phyloP scores from a whole-genome alignment of 2,888 invertebrate species.

The Stenurella melanura region DNA sequence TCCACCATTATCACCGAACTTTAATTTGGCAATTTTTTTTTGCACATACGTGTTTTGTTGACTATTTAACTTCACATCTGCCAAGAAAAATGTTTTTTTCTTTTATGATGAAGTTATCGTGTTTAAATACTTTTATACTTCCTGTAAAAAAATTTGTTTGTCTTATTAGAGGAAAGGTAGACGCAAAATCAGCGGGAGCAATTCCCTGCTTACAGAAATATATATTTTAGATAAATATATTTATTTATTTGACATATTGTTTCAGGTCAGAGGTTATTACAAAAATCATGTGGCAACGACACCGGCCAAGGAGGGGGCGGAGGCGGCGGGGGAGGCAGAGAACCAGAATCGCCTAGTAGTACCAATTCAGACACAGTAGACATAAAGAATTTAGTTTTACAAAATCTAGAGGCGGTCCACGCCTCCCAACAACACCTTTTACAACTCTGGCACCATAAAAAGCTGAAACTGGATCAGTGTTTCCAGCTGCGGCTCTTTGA shows the following conservation, averaged over 20 bases:
- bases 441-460: conserved; percentile 96
- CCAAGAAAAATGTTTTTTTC: no score
- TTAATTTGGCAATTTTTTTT: no score
- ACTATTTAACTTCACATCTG: no score
- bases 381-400: conserved; percentile 82
- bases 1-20: no score
- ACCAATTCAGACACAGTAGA: conserved; percentile 78
- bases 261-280: conserved; percentile 82
- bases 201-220: no score
- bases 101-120: no score
- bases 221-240: no score
- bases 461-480: conserved; percentile 95
- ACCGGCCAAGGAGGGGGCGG: conserved; percentile 73
- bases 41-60: no score
- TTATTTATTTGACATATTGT: not conserved
- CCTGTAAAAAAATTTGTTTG: no score
- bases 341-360: conserved; percentile 84
- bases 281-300: conserved; percentile 75
- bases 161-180: no score
- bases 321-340: conserved; percentile 77
- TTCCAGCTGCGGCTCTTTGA: conserved; percentile 96
- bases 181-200: no score
- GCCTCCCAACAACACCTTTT: conserved; percentile 93
- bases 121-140: no score
- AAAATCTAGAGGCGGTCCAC: conserved; percentile 90